phyloP scores from a whole-genome alignment of 2,888 invertebrate genomes.

The Xestia ashworthii region DNA sequence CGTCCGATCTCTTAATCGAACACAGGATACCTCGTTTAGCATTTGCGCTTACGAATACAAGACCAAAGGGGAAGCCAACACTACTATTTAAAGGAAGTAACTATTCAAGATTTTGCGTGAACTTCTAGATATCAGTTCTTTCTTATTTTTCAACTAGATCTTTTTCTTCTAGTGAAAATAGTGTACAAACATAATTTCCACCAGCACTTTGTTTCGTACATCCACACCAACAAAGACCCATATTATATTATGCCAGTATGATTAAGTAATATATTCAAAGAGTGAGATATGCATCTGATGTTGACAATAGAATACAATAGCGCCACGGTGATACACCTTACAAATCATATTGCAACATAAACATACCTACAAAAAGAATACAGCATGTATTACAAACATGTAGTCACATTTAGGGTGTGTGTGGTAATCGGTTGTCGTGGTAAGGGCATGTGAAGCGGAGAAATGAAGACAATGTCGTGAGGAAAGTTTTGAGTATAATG shows the following conservation, averaged over 20 bases:
- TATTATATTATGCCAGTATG: constrained; percentile 41
- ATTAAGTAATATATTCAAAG: constrained; percentile 59
- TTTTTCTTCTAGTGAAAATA: not conserved
- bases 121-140: not conserved
- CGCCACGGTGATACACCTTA: constrained; percentile 59
- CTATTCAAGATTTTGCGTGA: not conserved
- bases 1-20: no score
- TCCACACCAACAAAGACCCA: constrained; percentile 6
- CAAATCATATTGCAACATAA: constrained; percentile 60
- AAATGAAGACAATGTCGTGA: no score
- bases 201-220: constrained; percentile 28
- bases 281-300: constrained; percentile 56
- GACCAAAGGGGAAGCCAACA: not conserved
- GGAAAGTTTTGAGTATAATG: no score
- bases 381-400: not conserved
- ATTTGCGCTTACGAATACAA: no score
- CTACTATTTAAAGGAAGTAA: no score
- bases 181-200: not conserved
- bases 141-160: not conserved
- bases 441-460: no score
- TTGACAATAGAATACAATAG: constrained; percentile 63
- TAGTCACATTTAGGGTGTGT: not conserved
- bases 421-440: no score
- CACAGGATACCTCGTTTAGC: not conserved
- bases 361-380: constrained; percentile 13